These are phyloP conservation scores for Sciaenops ocellatus DNA, from an alignment of 2,797 vertebrate genomes.

Conservation along the genomic window DNA sequence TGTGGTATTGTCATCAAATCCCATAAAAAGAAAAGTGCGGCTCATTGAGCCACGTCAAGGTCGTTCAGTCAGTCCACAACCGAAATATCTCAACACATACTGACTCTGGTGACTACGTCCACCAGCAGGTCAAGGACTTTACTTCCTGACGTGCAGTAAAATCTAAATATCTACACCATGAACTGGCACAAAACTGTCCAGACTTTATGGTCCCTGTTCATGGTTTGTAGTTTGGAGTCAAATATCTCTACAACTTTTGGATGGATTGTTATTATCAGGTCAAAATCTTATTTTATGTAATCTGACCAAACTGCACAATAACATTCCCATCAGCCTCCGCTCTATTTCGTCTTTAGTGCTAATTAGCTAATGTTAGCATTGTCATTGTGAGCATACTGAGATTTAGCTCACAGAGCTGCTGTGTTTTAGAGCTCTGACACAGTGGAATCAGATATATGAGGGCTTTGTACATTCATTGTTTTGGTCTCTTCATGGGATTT, in stretches of 20 bases:
- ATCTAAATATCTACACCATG: background rate
- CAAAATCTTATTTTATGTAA: background rate
- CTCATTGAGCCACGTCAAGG: background rate
- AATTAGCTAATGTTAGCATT: background rate
- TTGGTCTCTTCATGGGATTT: slow-evolving; percentile 4
- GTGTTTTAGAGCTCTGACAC: background rate
- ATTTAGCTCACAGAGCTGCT: background rate
- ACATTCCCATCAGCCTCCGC: background rate
- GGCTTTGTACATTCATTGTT: background rate
- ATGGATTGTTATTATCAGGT: background rate
- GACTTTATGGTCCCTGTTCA: background rate
- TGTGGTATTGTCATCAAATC: slow-evolving; percentile 6
- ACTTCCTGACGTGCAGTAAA: background rate
- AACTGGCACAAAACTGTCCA: background rate
- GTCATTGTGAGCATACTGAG: slow-evolving; percentile 5
- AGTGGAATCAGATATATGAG: too few species aligned
- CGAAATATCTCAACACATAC: background rate
- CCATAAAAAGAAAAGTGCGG: background rate
- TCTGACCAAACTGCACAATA: background rate
- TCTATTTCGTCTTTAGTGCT: background rate
- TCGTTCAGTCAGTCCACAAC: background rate
- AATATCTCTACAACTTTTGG: background rate
- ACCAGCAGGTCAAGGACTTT: background rate
- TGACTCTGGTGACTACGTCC: background rate
- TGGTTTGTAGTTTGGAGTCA: background rate